Evolutionary conservation across 2,113 vertebrate species (phyloP).

Genomic region (Anseranas semipalmata): DNA sequence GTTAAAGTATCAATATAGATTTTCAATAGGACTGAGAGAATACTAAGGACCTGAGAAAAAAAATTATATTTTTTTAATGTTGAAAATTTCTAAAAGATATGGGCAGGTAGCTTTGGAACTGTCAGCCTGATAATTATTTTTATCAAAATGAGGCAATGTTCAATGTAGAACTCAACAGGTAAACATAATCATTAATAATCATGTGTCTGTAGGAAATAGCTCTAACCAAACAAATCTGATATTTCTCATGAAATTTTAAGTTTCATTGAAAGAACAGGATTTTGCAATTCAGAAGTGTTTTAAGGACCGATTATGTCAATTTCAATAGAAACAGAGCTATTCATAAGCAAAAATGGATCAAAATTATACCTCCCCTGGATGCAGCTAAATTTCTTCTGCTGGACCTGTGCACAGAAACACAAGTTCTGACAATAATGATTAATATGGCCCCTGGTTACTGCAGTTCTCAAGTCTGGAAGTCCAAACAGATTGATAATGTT

Average conservation of each 20-base stretch:
- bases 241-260: background rate
- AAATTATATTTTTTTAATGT: background rate
- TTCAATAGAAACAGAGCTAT: background rate
- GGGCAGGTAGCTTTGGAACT: background rate
- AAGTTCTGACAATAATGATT: background rate
- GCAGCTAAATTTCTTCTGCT: background rate
- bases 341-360: background rate
- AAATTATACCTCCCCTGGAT: background rate
- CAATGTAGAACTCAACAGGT: background rate
- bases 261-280: background rate
- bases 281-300: background rate
- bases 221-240: fast-evolving
- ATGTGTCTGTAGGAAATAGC: background rate
- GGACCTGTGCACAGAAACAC: background rate
- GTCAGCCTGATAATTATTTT: background rate
- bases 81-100: background rate
- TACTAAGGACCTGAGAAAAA: background rate
- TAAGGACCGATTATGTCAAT: background rate
- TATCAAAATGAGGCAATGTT: background rate
- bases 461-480: background rate
- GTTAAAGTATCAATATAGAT: background rate
- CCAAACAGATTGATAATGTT: background rate
- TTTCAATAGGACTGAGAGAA: background rate
- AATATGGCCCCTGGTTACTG: background rate
- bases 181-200: background rate